Conservation (phyloP, 2,113 vertebrate species). For the Acrocephalus arundinaceus region DNA sequence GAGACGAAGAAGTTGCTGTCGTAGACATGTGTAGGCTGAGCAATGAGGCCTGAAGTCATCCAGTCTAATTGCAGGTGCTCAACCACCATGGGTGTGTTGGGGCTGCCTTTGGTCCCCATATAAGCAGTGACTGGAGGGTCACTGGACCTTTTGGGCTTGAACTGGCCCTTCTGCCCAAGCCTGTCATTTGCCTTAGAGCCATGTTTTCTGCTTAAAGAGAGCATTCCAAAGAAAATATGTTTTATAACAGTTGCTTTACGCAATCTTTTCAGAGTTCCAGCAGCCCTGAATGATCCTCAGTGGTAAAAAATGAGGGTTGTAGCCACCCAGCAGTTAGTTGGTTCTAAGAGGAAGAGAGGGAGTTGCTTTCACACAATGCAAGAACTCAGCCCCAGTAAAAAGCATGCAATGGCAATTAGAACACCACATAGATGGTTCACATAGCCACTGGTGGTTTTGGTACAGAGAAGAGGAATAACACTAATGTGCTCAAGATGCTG, state of each 20-base stretch:
- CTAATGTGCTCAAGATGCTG: neutral
- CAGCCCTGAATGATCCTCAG: neutral
- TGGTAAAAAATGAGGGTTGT: neutral
- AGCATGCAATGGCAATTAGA: neutral
- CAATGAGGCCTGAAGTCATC: neutral
- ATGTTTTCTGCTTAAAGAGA: neutral
- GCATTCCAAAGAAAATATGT: neutral
- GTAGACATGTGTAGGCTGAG: rapidly evolving
- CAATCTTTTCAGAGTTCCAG: neutral
- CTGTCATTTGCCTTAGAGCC: neutral
- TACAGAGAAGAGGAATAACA: neutral
- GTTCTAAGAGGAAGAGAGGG: neutral
- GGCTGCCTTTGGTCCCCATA: neutral
- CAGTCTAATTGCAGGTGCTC: neutral
- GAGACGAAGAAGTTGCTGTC: neutral
- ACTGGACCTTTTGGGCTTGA: neutral
- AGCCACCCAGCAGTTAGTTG: neutral
- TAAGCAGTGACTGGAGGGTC: neutral
- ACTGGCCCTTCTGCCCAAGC: neutral
- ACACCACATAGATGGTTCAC: neutral
- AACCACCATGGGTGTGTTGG: neutral
- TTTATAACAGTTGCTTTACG: neutral
- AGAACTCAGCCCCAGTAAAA: neutral
- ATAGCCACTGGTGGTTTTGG: neutral
- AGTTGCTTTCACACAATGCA: neutral